These are phyloP conservation scores for Anoplius nigerrimus DNA, from an alignment of 2,888 invertebrate species.

Conservation along the genomic window DNA sequence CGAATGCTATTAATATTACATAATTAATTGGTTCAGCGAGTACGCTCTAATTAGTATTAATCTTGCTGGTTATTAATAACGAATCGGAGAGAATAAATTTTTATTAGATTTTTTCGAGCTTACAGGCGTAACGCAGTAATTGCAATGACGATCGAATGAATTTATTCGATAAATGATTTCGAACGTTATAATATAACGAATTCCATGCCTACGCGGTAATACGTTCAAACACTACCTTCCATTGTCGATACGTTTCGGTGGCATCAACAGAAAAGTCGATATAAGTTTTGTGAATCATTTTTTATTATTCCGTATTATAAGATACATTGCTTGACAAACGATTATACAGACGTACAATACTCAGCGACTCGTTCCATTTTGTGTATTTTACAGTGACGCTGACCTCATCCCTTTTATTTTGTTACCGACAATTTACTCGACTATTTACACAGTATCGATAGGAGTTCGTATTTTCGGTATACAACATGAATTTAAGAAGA, in stretches of 20 bases:
- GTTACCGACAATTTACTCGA: constrained; percentile 28
- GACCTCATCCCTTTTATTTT: constrained; percentile 33
- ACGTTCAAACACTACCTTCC: no score
- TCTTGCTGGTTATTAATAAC: no score
- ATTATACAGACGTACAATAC: constrained; percentile 74
- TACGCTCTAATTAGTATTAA: no score
- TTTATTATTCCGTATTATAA: constrained; percentile 70
- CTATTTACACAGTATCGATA: constrained; percentile 48
- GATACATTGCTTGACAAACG: constrained; percentile 74
- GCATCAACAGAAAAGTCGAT: no score
- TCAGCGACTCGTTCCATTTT: constrained; percentile 52
- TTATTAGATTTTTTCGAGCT: no score
- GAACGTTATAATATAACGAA: no score
- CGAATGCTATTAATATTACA: background rate
- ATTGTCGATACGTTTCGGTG: no score
- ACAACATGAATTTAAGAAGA: constrained; percentile 30
- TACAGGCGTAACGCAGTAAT: no score
- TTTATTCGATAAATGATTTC: no score
- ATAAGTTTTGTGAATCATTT: constrained; percentile 24
- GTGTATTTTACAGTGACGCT: constrained; percentile 64
- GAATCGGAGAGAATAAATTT: no score
- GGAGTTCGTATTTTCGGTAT: constrained; percentile 35
- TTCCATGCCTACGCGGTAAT: no score
- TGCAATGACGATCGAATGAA: no score
- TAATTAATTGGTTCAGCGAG: background rate